Conservation (phyloP, 2,113 vertebrate species). For the Crotalus viridis region DNA sequence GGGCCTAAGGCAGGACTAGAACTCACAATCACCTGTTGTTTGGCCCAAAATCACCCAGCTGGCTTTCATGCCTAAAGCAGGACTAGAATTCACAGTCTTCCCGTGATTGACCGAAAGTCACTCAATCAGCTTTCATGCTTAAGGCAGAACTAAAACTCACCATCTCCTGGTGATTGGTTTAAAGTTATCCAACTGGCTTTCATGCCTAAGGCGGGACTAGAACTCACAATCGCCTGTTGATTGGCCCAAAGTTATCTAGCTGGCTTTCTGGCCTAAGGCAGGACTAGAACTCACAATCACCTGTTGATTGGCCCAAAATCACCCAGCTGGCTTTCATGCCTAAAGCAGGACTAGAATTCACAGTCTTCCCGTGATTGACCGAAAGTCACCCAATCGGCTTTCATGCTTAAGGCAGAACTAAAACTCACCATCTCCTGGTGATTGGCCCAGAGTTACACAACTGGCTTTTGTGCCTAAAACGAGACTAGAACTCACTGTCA, state of each 20-base stretch:
- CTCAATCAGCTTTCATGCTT: neutral
- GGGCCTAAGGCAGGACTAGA: neutral
- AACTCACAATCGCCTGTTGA: neutral
- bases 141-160: neutral
- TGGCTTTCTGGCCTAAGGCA: neutral
- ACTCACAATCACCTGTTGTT: neutral
- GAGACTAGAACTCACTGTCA: neutral
- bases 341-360: neutral
- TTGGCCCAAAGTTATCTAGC: too few species aligned
- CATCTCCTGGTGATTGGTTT: too few species aligned
- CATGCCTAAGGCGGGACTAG: neutral
- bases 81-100: neutral
- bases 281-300: neutral
- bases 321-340: neutral
- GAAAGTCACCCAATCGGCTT: neutral
- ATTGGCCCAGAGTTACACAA: too few species aligned
- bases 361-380: fast-evolving
- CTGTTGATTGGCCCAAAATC: neutral
- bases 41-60: neutral
- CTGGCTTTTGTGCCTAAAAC: too few species aligned
- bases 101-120: neutral
- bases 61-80: neutral
- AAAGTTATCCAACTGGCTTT: neutral
- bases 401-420: neutral
- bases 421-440: neutral